Evolutionary conservation across 2,888 invertebrate species (phyloP).

Genomic region (Sepiola atlantica): DNA sequence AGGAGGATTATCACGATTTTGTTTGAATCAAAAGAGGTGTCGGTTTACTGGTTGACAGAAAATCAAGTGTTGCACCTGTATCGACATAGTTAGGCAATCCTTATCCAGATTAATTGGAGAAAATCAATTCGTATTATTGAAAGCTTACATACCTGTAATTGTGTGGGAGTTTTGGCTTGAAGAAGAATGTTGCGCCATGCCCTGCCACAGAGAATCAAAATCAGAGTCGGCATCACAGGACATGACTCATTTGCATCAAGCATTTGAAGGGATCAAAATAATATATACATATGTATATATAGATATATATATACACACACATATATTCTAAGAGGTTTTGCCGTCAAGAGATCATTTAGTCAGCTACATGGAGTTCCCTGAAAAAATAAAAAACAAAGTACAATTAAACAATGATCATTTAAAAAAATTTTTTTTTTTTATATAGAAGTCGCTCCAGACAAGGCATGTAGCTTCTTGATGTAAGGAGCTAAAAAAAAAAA

Average conservation of each 20-base stretch:
- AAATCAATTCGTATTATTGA: not conserved
- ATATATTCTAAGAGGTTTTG: not conserved
- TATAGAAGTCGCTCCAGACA: no score
- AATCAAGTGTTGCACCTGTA: no score
- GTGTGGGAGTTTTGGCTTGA: not conserved
- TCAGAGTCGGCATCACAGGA: slow-evolving; percentile 43
- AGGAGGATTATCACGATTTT: no score
- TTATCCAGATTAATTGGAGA: not conserved
- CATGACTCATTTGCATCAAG: slow-evolving; percentile 36
- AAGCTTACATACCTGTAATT: not conserved
- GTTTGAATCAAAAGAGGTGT: no score
- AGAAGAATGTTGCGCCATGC: slow-evolving; percentile 36
- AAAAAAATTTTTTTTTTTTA: no score
- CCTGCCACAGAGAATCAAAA: slow-evolving; percentile 43
- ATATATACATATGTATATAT: no score
- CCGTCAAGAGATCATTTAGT: not conserved
- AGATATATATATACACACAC: no score
- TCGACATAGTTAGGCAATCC: not conserved
- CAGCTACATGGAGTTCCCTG: not conserved
- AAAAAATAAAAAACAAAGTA: not conserved
- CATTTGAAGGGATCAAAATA: not conserved
- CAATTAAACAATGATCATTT: not conserved
- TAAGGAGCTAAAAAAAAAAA: not conserved
- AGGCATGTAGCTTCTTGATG: no score
- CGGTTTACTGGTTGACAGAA: no score